Evolutionary conservation across 2,113 vertebrate species (phyloP), one percentile per base, ranked within the genome.

Genomic region (Syngnathus scovelli): DNA sequence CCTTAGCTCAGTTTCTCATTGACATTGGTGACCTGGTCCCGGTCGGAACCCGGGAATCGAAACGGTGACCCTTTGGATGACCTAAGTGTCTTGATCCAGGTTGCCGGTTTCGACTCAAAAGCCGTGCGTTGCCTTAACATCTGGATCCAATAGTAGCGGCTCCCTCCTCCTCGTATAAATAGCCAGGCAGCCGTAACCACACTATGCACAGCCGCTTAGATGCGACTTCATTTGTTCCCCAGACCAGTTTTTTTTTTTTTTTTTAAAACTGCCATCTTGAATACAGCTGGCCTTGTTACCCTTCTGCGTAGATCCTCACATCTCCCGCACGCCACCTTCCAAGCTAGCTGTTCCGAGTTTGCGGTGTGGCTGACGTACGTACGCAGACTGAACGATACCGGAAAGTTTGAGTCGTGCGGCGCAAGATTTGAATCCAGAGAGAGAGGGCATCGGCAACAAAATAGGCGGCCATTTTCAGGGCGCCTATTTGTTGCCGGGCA

Each of bases 141-240:
- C 89, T 92, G 90, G 90, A 91, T 89, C 85, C 85, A 91, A 90
- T 91, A 89, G 80, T 75, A 81, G 80, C 71, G 61, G 80, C 86
- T 90, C 86, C 86, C 83, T 88, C 71, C 78, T 84, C 74, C 81
- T 73, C 75, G 66, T 87, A 88, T 86, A 91, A 91, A 91, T 91
- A 90, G 87, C 86, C 78, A 68, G 80, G 80, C 84, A 83, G 77
- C 78, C 71, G 15, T 83, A 86, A 90, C 88, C 88, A 81, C 85
- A 90, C 81, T 82, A 77, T 78, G 83, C 83, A 82, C 77, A 68
- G 23, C 78, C 72, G 84, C 81, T 75, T 76, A 81, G 68, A 83
- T 84, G 74, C 69, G 74, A 69, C 72, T 82, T 81, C 69, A 66
- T 71, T 80, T 73, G 67, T 79, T 83, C 69, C 64, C 80, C 69